Evolutionary conservation across 2,113 vertebrate species (phyloP).

Genomic region (Limanda limanda): DNA sequence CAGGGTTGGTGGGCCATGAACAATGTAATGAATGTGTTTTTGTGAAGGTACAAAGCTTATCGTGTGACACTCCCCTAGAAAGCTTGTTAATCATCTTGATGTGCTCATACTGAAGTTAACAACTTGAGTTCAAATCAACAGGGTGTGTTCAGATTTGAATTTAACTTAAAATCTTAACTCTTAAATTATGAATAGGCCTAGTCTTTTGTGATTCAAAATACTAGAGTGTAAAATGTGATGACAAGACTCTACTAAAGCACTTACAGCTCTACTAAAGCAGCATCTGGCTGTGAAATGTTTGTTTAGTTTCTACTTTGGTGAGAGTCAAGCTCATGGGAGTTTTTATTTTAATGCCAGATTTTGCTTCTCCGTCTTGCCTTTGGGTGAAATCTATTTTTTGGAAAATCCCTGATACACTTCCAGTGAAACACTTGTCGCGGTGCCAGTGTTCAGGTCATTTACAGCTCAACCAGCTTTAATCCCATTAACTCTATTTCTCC

Average conservation of each 20-base stretch:
- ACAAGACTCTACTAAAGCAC: neutral
- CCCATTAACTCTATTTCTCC: constrained; percentile 16
- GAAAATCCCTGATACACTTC: neutral
- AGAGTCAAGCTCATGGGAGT: neutral
- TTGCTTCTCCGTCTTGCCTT: neutral
- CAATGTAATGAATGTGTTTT: constrained; percentile 39
- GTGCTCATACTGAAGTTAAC: too few species aligned
- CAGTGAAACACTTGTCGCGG: neutral
- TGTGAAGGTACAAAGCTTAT: constrained; percentile 37
- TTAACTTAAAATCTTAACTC: too few species aligned
- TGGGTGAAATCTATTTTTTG: neutral
- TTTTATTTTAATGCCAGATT: neutral
- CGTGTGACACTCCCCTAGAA: constrained; percentile 32
- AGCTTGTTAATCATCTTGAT: constrained; percentile 13
- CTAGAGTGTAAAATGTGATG: neutral
- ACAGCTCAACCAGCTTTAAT: constrained; percentile 50
- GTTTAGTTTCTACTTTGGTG: neutral
- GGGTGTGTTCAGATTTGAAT: too few species aligned
- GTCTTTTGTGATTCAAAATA: neutral
- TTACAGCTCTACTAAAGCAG: neutral
- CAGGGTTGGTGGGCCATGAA: constrained; percentile 50
- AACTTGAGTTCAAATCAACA: too few species aligned
- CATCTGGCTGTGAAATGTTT: constrained; percentile 4
- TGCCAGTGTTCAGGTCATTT: constrained; percentile 42
- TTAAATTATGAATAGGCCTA: too few species aligned